phyloP scores from a whole-genome alignment of 2,797 vertebrate genomes.

The Tiaroga cobitis region DNA sequence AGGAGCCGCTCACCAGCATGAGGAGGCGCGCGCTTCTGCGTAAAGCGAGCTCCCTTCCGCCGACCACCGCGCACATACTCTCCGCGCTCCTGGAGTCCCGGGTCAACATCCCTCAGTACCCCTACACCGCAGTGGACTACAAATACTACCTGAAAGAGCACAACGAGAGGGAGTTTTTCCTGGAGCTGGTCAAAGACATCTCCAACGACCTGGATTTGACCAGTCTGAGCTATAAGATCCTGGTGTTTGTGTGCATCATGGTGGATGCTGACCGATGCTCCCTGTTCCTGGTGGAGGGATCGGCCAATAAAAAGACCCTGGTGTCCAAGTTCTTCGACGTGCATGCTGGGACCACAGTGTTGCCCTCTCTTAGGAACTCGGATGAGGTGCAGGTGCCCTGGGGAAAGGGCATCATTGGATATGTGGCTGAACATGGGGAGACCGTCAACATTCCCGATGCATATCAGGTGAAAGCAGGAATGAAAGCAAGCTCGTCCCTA shows the following conservation, averaged over 20 bases:
- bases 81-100: conserved; percentile 96
- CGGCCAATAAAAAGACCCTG: conserved; percentile 91
- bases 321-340: conserved; percentile 99
- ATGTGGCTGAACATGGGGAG: conserved; percentile 96
- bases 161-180: conserved; percentile 95
- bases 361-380: conserved; percentile 90
- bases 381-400: conserved; percentile 97
- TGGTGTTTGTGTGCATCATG: conserved; percentile 97
- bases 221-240: conserved; percentile 96
- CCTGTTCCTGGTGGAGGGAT: conserved; percentile 92
- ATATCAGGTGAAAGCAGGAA: conserved; percentile 85
- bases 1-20: conserved; percentile 94
- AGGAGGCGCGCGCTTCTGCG: conserved; percentile 91
- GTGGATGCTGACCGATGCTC: conserved; percentile 97
- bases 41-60: conserved; percentile 96
- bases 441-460: conserved; percentile 97
- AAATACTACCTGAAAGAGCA: conserved; percentile 95
- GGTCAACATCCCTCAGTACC: conserved; percentile 95
- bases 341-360: conserved; percentile 91
- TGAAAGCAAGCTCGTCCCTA: not conserved
- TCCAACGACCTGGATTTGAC: conserved; percentile 97
- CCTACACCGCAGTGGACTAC: conserved; percentile 94
- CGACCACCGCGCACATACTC: conserved; percentile 94
- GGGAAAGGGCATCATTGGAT: conserved; percentile 98
- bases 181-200: conserved; percentile 98